Base-by-base conservation (phyloP, 1,140 invertebrate genomes). In the Sinella curviseta region DNA sequence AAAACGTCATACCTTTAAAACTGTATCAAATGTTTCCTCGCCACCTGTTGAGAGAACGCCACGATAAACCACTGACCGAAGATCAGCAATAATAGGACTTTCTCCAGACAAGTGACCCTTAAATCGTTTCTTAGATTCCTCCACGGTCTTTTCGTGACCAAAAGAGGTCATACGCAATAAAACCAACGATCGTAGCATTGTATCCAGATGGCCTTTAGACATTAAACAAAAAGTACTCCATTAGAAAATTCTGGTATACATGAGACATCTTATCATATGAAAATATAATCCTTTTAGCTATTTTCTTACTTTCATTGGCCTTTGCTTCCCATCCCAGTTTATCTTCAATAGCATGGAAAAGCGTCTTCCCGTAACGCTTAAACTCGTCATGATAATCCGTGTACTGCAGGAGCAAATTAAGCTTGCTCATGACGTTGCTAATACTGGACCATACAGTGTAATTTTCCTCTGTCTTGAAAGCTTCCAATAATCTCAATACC, bases 381-480 rank as follows among this genome's bases (percentile, higher is more conserved):
- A 94, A 94, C 16, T 73, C 8, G 30, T 92, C 90, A 54, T 86
- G 84, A 67, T 91, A 90, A 20, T 94, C 92, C 0, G 94, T 93
- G 86, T 96, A 92, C 0, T 93, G 92, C 79, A 93, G 89, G 39
- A 97, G 87, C 2, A 91, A 88, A 24, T 91, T 90, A 20, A 97
- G 88, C 85, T 93, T 94, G 0, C 90, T 89, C 28, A 97, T 85
- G 83, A 92, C 93, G 84, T 92, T 93, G n/a, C 91, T 90, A 80
- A 98, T 93, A 16, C 92, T 93, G 0, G 90, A 93, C 96, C 96
- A 98, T 0, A 97, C 93, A n/a, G 92, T 92, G 87, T 98, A 96
- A 81, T 94, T 90, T 60, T 48, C 39, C 8, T 48, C 8, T 48
- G 39, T 20, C 75, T 90, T 89, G 86, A 94, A 97, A 0, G 94